A percentile compares a stretch with the other conserved stretches of the same genome.
These are phyloP conservation scores for Cydia fagiglandana DNA, from an alignment of 1,140 invertebrate genomes.

Conservation along the genomic window DNA sequence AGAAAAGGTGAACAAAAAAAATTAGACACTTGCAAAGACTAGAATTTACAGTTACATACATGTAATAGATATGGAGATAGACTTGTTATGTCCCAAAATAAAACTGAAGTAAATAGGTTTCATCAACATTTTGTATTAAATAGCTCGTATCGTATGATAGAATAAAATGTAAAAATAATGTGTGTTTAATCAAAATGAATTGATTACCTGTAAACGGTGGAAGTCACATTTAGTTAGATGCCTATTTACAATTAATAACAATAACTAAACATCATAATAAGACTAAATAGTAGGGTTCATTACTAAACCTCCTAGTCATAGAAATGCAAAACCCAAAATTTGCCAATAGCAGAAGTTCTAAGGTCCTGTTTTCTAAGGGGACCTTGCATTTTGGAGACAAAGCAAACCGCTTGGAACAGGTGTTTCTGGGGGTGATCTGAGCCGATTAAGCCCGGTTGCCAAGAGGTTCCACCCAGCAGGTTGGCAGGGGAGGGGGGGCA, in stretches of 20 bases:
- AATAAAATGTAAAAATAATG: background rate
- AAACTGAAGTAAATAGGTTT: background rate
- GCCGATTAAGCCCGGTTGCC: too few relatives aligned
- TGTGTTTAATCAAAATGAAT: background rate
- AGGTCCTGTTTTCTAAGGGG: too few relatives aligned
- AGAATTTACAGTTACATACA: background rate
- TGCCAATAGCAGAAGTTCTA: too few relatives aligned
- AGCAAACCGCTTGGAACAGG: too few relatives aligned
- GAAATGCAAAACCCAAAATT: too few relatives aligned
- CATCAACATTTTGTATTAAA: slow-evolving; percentile 2
- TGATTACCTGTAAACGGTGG: slow-evolving; percentile 3
- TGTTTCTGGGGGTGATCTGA: too few relatives aligned
- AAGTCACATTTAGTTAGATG: slow-evolving; percentile 30
- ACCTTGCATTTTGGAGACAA: too few relatives aligned
- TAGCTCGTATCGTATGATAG: slow-evolving; percentile 7
- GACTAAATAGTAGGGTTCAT: slow-evolving; percentile 11
- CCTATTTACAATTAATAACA: slow-evolving; percentile 1
- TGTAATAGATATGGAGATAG: slow-evolving; percentile 6
- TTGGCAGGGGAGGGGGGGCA: too few relatives aligned
- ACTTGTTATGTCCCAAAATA: slow-evolving; percentile 19
- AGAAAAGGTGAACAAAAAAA: background rate
- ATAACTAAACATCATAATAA: slow-evolving; percentile 12
- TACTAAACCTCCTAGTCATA: background rate
- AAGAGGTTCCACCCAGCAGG: too few relatives aligned
- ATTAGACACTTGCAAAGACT: background rate